A percentile compares a stretch with the other conserved stretches of the same genome.
phyloP scores from a whole-genome alignment of 2,113 vertebrate species.

The Paedocypris sp. region DNA sequence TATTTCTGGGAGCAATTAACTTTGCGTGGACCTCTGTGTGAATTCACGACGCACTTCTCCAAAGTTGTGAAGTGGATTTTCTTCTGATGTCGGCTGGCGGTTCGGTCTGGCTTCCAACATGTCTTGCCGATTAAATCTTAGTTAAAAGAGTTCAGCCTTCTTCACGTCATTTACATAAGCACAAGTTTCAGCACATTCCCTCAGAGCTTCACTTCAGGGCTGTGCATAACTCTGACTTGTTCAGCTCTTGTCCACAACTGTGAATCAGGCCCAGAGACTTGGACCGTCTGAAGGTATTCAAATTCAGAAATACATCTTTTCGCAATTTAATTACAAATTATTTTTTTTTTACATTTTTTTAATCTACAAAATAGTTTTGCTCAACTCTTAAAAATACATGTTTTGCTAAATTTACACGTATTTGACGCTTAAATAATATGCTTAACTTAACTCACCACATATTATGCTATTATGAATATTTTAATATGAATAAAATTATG shows the following conservation, averaged over 20 bases:
- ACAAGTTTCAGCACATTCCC: slow-evolving; percentile 9
- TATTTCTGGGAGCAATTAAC: slow-evolving; percentile 25
- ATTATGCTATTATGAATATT: no score
- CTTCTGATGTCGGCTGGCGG: background rate
- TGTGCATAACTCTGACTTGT: background rate
- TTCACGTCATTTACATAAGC: slow-evolving; percentile 3
- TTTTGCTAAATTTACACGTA: no score
- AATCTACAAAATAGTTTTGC: no score
- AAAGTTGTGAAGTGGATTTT: background rate
- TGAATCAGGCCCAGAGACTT: no score
- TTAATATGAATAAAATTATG: no score
- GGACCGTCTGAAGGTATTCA: slow-evolving; percentile 19
- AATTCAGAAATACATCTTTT: no score
- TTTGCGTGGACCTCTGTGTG: slow-evolving; percentile 2
- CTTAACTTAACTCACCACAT: no score
- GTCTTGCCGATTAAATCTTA: background rate
- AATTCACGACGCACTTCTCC: background rate
- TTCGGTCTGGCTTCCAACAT: slow-evolving; percentile 4
- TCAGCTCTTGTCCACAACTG: slow-evolving; percentile 19
- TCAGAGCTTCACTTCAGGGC: slow-evolving; percentile 8
- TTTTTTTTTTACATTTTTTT: no score
- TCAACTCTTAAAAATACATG: no score
- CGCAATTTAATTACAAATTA: no score
- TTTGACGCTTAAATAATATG: no score
- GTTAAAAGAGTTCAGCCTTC: background rate